These are phyloP conservation scores for Eudyptes chrysolophus DNA, from an alignment of 2,113 vertebrate species.

Conservation along the genomic window DNA sequence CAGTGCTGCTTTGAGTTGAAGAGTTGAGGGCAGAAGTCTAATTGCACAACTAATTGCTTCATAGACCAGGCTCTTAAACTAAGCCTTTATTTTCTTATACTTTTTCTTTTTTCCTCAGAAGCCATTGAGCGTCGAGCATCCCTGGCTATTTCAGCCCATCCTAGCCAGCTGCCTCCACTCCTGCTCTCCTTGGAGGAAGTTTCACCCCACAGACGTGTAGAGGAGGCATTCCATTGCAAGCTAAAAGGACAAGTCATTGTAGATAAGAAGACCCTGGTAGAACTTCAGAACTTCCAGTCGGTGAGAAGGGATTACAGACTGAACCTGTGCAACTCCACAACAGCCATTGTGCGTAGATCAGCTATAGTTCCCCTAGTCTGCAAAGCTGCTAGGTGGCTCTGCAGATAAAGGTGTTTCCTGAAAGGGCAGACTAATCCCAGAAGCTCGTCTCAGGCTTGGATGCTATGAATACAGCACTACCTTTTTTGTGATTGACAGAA, in stretches of 20 bases:
- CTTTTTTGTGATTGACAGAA: not conserved
- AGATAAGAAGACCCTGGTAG: conserved; percentile 90
- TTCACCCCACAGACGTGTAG: conserved; percentile 73
- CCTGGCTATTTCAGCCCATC: conserved; percentile 59
- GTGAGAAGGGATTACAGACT: conserved; percentile 73
- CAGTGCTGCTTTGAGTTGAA: not conserved
- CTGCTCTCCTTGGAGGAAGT: conserved; percentile 78
- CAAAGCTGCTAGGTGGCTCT: not conserved
- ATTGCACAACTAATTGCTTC: not conserved
- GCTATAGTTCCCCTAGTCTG: not conserved
- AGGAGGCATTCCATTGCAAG: conserved; percentile 91
- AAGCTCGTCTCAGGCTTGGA: not conserved
- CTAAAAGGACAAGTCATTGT: conserved; percentile 85
- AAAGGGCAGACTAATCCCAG: not conserved
- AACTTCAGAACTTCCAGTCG: conserved; percentile 92
- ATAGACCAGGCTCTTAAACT: not conserved
- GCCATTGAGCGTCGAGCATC: conserved; percentile 80
- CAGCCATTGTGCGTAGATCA: not conserved
- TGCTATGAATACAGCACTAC: not conserved
- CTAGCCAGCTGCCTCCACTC: conserved; percentile 73
- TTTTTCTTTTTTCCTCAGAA: conserved; percentile 70
- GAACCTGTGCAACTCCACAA: not conserved
- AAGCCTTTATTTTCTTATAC: not conserved
- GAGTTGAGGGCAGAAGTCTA: not conserved
- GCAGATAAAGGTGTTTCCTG: not conserved